Conservation (phyloP, 2,113 vertebrate genomes). For the Oxygymnocypris stewartii region DNA sequence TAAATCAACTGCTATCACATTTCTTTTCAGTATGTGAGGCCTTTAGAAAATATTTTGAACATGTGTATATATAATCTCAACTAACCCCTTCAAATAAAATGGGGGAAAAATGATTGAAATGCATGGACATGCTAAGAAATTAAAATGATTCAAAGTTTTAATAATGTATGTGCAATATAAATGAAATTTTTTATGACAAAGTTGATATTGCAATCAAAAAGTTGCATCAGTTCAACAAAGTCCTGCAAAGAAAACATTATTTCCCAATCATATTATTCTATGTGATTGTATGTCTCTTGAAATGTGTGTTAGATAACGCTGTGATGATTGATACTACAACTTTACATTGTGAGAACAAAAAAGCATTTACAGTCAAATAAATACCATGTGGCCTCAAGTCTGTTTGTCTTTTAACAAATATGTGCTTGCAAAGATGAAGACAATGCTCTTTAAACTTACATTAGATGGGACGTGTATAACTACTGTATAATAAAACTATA, state of each 20-base stretch:
- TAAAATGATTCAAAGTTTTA: background rate
- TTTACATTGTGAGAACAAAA: background rate
- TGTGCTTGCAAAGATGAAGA: background rate
- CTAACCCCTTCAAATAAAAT: constrained; percentile 54
- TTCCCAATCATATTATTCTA: background rate
- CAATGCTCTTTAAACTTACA: background rate
- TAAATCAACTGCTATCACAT: background rate
- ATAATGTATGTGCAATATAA: background rate
- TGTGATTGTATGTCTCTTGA: background rate
- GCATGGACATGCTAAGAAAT: constrained; percentile 27
- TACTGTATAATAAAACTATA: background rate
- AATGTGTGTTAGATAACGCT: background rate
- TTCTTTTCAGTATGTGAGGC: background rate
- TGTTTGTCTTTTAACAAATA: background rate
- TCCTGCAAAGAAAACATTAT: background rate
- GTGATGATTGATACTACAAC: constrained; percentile 6
- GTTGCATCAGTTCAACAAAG: constrained; percentile 8
- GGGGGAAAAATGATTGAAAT: background rate
- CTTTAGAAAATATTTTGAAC: too few species aligned
- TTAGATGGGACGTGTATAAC: background rate
- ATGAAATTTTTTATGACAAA: constrained; percentile 10
- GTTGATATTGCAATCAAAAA: constrained; percentile 32
- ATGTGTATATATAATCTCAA: too few species aligned
- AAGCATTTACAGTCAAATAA: background rate
- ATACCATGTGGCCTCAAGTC: background rate